Percentiles rank a stretch among this genome's conserved stretches.
phyloP scores from a whole-genome alignment of 1,140 invertebrate genomes.

The Bilobella aurantiaca region DNA sequence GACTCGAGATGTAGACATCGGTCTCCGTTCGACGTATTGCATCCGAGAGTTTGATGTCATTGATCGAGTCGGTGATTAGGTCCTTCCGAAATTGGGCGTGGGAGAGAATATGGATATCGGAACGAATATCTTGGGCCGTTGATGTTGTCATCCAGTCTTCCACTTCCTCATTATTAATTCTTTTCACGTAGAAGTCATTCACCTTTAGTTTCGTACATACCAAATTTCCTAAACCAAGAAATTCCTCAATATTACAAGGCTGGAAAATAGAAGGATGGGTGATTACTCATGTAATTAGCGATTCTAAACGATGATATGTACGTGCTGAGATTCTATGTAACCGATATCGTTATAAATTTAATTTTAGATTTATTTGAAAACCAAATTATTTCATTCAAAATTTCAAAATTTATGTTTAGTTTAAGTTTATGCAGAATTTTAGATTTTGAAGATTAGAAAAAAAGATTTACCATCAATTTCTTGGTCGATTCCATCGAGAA shows the following conservation, averaged over 20 bases:
- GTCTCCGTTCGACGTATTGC: not conserved
- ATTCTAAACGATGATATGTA: too few species aligned
- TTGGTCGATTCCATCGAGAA: slow-evolving; percentile 9
- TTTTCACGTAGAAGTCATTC: not conserved
- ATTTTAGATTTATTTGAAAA: too few species aligned
- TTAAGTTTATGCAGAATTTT: too few species aligned
- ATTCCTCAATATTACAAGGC: not conserved
- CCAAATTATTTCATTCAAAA: too few species aligned
- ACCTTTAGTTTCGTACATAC: not conserved
- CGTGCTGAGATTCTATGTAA: too few species aligned
- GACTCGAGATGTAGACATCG: slow-evolving; percentile 7
- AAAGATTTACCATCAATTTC: not conserved
- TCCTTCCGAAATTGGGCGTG: not conserved
- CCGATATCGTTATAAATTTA: too few species aligned
- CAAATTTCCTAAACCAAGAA: slow-evolving; percentile 2
- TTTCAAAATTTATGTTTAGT: too few species aligned
- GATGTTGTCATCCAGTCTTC: not conserved
- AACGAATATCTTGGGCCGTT: not conserved
- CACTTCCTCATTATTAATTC: not conserved
- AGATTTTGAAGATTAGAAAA: too few species aligned
- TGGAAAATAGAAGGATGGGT: too few species aligned
- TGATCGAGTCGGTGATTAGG: not conserved
- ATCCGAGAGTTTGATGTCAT: slow-evolving; percentile 8
- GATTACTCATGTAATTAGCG: too few species aligned
- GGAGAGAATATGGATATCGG: not conserved